Evolutionary conservation across 2,888 invertebrate species (phyloP), one percentile per base, ranked within the genome.

Genomic region (Endotricha flammealis): DNA sequence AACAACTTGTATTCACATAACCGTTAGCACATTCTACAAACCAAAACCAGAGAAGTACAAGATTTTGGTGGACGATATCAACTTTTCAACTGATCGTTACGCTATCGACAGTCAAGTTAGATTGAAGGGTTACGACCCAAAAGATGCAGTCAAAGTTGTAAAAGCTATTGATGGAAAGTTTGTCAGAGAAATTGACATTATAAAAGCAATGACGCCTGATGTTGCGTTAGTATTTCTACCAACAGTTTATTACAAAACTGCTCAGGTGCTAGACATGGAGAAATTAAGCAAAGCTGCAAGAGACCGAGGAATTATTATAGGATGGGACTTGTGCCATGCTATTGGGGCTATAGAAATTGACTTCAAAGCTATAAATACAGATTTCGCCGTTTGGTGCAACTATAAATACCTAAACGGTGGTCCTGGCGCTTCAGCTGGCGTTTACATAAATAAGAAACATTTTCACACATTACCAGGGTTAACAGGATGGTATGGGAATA

Each of bases 341-440:
- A 64, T 69, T 4, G 83, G 83, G 0, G 64, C 64, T 1, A 41
- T 82, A 1, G 73, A 78, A 42, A 51, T 81, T 0, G 64, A 82
- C 54, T 46, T 83, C 2, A 73, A 72, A 24, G 46, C 59, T 10
- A n/a, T 79, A 2, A 72, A 81, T 37, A 53, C 65, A 11, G 83
- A 83, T 45, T 83, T 82, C 39, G 83, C 81, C 0, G 52, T 82
- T 4, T 82, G 82, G 83, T 82, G 81, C 37, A 82, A 77, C 2
- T 83, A 83, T 33, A 83, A 83, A 49, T 82, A 83, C 32, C 41
- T 83, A 10, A 82, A 81, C 32, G 82, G 80, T 0, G 83, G 83
- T 0, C 82, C 82, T 0, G 82, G 83, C 0, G 66, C 80, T 0
- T 17, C 64, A 0, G 70, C 74, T 0, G 75, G 63, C 0, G 39